Base-by-base conservation (phyloP, 2,113 vertebrate genomes). In the Centropus unirufus region DNA sequence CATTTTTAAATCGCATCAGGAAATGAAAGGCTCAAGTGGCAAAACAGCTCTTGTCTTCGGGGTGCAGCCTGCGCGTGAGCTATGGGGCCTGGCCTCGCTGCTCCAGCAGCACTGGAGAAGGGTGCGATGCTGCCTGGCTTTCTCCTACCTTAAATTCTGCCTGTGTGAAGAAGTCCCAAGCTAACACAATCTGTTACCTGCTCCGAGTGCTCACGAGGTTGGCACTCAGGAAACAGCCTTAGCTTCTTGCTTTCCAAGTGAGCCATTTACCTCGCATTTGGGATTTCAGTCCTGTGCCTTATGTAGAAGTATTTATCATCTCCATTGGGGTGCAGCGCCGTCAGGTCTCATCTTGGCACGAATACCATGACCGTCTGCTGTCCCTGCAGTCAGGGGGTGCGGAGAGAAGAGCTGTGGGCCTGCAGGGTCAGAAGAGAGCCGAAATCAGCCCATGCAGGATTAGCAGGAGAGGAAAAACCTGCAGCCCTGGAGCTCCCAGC, bases 401-500 rank as follows among this genome's bases (percentile, higher is more conserved):
- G 39, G 6, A 69, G 36, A 51, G 54, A 64, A 15, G 8, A 86
- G 46, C 47, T 59, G 0, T 42, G 51, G 57, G 72, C 29, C 58
- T 63, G 16, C 8, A 13, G 2, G 10, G 21, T 59, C 85, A 79
- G 34, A 36, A 72, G 40, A 46, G 21, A 83, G 11, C 22, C 15
- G 30, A 29, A 67, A 47, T 67, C 68, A 89, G 29, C 59, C 54
- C 9, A 42, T 21, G 47, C 27, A n/a, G 64, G 52, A 49, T 77
- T 83, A 76, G 9, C 11, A 36, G 39, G 23, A 58, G n/a, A 62
- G 39, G 36, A 88, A 47, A 70, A 30, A 5, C 3, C 42, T 54
- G 7, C 26, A 4, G 0, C 20, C 26, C 16, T 44, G 26, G 47
- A 86, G 11, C 61, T 87, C 55, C 59, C 0, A 0, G 34, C 57